Evolutionary conservation across 2,113 vertebrate genomes (phyloP).

Genomic region (Emydura subglobosa): DNA sequence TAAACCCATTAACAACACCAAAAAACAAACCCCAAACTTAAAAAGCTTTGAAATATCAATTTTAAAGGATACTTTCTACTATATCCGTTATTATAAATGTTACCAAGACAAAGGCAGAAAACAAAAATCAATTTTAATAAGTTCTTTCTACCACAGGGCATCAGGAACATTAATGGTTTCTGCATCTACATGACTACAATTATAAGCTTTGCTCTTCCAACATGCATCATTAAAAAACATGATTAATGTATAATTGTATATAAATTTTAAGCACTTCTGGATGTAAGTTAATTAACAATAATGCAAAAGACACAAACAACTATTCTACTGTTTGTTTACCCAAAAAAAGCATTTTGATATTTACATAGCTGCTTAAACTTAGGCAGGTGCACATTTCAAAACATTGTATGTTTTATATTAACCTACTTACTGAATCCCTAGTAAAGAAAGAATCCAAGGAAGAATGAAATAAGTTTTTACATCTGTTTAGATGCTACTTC

Average conservation of each 20-base stretch:
- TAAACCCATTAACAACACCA: conserved; percentile 80
- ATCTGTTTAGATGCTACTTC: neutral
- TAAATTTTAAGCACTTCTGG: conserved; percentile 59
- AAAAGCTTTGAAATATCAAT: conserved; percentile 82
- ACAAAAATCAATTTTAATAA: conserved; percentile 87
- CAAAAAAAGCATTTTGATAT: conserved; percentile 58
- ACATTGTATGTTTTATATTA: conserved; percentile 17
- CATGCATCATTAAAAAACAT: conserved; percentile 22
- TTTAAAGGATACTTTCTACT: conserved; percentile 77
- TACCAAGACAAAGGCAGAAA: conserved; percentile 81
- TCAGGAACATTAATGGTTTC: conserved; percentile 78
- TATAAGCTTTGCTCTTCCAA: conserved; percentile 67
- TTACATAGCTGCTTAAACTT: conserved; percentile 67
- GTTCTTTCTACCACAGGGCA: conserved; percentile 84
- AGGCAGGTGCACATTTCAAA: conserved; percentile 65
- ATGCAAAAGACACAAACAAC: conserved; percentile 58
- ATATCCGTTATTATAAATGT: conserved; percentile 82
- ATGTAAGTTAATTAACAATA: conserved; percentile 75
- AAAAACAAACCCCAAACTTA: conserved; percentile 76
- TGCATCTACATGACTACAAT: conserved; percentile 75
- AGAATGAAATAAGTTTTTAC: neutral
- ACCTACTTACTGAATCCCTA: neutral
- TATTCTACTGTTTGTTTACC: conserved; percentile 62
- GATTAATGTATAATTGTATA: conserved; percentile 40
- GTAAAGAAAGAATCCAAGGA: fast-evolving